Evolutionary conservation across 1,140 invertebrate species (phyloP), one percentile per base, ranked within the genome.

Genomic region (Drosophila ohnishii): DNA sequence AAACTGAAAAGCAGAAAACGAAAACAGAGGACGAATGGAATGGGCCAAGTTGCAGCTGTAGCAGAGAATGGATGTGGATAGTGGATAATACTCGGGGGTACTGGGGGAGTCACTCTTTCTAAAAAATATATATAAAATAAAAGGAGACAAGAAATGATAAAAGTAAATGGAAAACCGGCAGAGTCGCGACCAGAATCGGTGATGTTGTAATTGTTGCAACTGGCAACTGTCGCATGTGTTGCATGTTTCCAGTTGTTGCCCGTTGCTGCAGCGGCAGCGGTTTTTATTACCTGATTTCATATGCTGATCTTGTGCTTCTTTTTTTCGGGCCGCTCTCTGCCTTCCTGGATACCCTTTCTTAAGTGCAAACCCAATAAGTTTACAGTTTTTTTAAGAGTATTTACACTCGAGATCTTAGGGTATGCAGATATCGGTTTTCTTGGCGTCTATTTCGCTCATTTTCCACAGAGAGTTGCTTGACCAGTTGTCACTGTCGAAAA

Each of bases 131-230:
- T 22, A 22, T 22, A 34, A 58, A n/a, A 8, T 19, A 34, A 59
- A 37, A 47, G 19, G 28, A 40, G 32, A 51, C 47, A 10, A 59
- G 19, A 66, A 37, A 34, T 44, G 0, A 45, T 19, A 28, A 40
- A 57, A 57, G 53, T 35, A 56, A 40, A 14, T 19, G 16, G 13
- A 57, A 63, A 57, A 56, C n/a, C 22, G 28, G 13, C 32, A 61
- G n/a, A 50, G 69, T 71, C 71, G 80, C 59, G 80, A 83, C 80
- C 80, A 83, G 80, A 83, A 83, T 83, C 70, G 80, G 66, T 83
- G 75, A 83, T 83, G 78, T 82, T 78, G 80, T 83, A 83, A 83
- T 83, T 83, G 80, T 83, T 79, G 80, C 56, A 63, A 63, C 62
- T 65, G 55, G 53, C 53, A 66, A 62, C 81, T 70, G 75, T 71